These are phyloP conservation scores for Drosophila paramelanica DNA, from an alignment of 2,888 invertebrate genomes.

Conservation along the genomic window DNA sequence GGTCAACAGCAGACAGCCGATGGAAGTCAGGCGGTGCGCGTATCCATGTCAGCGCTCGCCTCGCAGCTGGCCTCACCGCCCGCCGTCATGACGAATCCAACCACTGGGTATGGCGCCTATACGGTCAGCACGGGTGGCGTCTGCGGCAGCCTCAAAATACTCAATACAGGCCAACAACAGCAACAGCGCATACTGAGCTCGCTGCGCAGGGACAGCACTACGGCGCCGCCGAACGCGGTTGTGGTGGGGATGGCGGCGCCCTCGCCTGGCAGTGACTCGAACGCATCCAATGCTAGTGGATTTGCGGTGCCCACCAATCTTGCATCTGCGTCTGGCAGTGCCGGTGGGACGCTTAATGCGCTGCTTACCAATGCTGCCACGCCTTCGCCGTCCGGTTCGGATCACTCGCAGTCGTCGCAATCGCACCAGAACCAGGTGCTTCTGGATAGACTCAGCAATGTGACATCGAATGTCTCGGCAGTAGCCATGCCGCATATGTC, in stretches of 20 bases:
- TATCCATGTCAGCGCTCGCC: conserved; percentile 85
- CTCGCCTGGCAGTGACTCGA: conserved; percentile 85
- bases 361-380: conserved; percentile 86
- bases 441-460: conserved; percentile 83
- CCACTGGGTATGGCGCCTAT: conserved; percentile 81
- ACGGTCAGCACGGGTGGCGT: conserved; percentile 72
- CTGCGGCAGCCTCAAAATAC: conserved; percentile 75
- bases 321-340: conserved; percentile 41
- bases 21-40: conserved; percentile 83
- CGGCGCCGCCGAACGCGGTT: conserved; percentile 82
- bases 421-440: conserved; percentile 82
- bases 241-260: conserved; percentile 85
- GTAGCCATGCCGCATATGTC: conserved; percentile 83
- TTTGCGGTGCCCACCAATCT: conserved; percentile 86
- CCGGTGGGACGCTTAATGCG: conserved; percentile 84
- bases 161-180: conserved; percentile 75
- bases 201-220: conserved; percentile 85
- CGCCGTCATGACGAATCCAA: conserved; percentile 84
- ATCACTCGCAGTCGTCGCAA: conserved; percentile 83
- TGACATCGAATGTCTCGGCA: conserved; percentile 73
- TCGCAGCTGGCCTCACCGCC: conserved; percentile 85
- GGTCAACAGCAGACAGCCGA: conserved; percentile 45
- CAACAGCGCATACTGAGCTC: conserved; percentile 84
- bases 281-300: conserved; percentile 85
- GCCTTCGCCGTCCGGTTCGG: conserved; percentile 83